Base-by-base conservation (phyloP, 2,113 vertebrate genomes). In the Oncorhynchus keta region DNA sequence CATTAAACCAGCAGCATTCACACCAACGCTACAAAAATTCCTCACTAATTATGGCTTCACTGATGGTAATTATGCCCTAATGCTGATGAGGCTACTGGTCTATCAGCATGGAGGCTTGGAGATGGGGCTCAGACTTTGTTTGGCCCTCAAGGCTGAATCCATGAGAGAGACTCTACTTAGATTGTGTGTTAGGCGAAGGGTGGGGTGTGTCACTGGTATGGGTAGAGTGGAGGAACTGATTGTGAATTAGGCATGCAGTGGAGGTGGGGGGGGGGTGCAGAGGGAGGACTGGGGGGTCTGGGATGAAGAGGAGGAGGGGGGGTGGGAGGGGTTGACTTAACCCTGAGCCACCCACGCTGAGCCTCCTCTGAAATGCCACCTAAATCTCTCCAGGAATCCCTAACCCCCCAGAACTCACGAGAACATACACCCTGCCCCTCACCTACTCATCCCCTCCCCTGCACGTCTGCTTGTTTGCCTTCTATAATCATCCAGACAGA, bases 61-160 rank as follows among this genome's bases (percentile, higher is more conserved):
- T 79, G 86, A 77, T 81, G 84, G 62, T 86, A 86, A 90, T 91
- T 87, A 89, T 81, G 76, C 76, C 71, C 74, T 74, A 77, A 82
- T 77, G 74, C 77, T 12, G 9, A 64, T 22, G 57, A 64, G 45
- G 5, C 68, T 32, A 70, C 68, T 69, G 74, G 28, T 35, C 75
- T 70, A 61, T 74, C 73, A 70, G 74, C 71, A 39, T 77, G 2
- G 71, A 71, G 68, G 62, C 62, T 83, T 75, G 70, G 72, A 82
- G 70, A 70, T 73, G 72, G 74, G 75, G 77, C 77, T 72, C n/a
- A 77, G 75, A 84, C 61, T 83, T 80, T 30, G 1, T 82, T 83
- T 75, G 75, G 62, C 76, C 49, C 67, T 78, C 77, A 75, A 88
- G 80, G 81, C 84, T 84, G 81, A 89, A 85, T 85, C 87, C 81